Evolutionary conservation across 2,113 vertebrate genomes (phyloP).

Genomic region (Bombycilla garrulus): DNA sequence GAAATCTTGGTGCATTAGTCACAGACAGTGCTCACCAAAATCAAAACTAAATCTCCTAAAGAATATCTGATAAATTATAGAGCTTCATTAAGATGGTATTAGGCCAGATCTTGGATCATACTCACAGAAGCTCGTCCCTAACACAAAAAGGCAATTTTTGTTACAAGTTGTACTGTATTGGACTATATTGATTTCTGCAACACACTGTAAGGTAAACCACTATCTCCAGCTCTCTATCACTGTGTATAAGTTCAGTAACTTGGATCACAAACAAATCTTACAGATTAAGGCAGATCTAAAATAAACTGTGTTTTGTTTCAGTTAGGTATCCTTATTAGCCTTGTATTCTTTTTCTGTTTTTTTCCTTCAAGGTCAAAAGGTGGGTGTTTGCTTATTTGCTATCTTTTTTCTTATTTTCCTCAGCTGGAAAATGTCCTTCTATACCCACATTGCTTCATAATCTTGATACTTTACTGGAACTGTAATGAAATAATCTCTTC

Average conservation of each 20-base stretch:
- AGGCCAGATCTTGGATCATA: not conserved
- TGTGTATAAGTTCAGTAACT: not conserved
- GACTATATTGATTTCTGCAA: not conserved
- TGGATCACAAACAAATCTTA: not conserved
- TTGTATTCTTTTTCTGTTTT: not conserved
- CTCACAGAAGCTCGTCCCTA: not conserved
- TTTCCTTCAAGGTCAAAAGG: not conserved
- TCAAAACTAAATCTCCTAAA: not conserved
- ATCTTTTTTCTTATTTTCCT: not conserved
- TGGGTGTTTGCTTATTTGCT: not conserved
- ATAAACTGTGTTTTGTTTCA: not conserved
- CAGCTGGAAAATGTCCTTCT: not conserved
- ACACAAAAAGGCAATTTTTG: not conserved
- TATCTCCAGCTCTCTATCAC: not conserved
- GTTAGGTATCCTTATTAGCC: not conserved
- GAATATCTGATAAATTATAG: slow-evolving; percentile 8
- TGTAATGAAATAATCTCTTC: not conserved
- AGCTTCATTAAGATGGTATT: not conserved
- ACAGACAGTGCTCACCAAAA: not conserved
- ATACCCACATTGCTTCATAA: not conserved
- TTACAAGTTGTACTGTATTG: not conserved
- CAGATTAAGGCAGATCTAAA: not conserved
- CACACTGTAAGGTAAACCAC: not conserved
- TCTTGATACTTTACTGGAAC: not conserved
- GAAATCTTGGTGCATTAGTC: not conserved